A percentile compares a stretch with the other conserved stretches of the same genome.
phyloP scores from a whole-genome alignment of 2,797 vertebrate species.

The Vultur gryphus region DNA sequence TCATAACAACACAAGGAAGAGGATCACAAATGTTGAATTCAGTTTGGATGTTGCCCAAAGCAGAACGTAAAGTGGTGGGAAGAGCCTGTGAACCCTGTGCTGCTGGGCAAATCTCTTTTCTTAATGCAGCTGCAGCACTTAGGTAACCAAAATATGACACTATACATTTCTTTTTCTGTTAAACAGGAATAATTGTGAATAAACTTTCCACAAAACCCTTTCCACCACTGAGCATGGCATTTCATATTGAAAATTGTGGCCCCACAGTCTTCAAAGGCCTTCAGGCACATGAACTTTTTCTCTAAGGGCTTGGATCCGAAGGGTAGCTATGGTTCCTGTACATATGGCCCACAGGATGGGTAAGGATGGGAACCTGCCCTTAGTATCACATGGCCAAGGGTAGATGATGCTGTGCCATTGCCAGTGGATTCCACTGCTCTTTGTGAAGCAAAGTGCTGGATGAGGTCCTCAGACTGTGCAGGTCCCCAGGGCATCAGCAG shows the following conservation, averaged over 20 bases:
- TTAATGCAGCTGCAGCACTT: background rate
- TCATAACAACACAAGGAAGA: slow-evolving; percentile 35
- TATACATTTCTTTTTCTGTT: background rate
- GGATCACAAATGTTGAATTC: slow-evolving; percentile 38
- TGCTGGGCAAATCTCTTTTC: background rate
- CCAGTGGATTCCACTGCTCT: background rate
- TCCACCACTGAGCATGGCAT: background rate
- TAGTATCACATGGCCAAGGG: background rate
- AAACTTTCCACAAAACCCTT: background rate
- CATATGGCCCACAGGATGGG: background rate
- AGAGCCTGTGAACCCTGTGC: background rate
- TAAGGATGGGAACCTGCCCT: background rate
- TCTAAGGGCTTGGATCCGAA: background rate
- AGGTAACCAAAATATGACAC: background rate
- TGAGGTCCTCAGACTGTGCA: background rate
- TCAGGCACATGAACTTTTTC: background rate
- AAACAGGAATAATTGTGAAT: background rate
- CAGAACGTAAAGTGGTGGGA: background rate
- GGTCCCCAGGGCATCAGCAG: background rate
- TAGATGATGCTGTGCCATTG: background rate
- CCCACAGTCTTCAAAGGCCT: background rate
- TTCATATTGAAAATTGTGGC: background rate
- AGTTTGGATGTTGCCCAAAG: slow-evolving; percentile 56
- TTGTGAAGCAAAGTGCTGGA: background rate
- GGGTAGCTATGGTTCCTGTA: background rate